Evolutionary conservation across 2,113 vertebrate genomes (phyloP).

Genomic region (Megalops atlanticus): DNA sequence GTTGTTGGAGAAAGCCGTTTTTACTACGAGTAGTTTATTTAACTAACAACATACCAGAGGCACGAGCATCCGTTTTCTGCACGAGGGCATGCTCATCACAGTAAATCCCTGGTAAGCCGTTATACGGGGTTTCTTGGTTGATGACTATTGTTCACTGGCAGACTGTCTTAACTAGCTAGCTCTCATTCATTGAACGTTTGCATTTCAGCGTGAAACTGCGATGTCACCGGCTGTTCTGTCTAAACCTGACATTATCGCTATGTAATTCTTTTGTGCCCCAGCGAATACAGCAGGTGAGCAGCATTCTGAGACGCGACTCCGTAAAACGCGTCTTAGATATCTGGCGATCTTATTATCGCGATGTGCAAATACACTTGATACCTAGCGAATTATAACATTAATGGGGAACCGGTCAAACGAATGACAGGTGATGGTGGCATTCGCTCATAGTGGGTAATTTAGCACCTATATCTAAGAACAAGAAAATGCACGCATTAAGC

Average conservation of each 20-base stretch:
- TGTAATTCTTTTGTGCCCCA: no score
- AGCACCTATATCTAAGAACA: not conserved
- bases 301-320: no score
- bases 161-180: not conserved
- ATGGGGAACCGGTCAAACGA: not conserved
- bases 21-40: no score
- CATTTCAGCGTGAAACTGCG: not conserved
- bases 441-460: not conserved
- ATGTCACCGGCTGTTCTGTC: no score
- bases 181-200: not conserved
- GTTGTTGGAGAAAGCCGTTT: not conserved
- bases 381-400: no score
- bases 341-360: no score
- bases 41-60: conserved; percentile 12
- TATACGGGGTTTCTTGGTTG: not conserved
- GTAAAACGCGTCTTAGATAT: no score
- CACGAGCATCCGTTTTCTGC: conserved; percentile 23
- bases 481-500: no score
- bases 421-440: conserved; percentile 9
- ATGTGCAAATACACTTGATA: no score
- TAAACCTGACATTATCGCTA: no score
- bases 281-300: not conserved
- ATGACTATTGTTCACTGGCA: not conserved
- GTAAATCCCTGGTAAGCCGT: conserved; percentile 16
- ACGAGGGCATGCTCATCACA: conserved; percentile 21